Evolutionary conservation across 2,797 vertebrate genomes (phyloP), one percentile per base, ranked within the genome.

Genomic region (Carcharodon carcharias): DNA sequence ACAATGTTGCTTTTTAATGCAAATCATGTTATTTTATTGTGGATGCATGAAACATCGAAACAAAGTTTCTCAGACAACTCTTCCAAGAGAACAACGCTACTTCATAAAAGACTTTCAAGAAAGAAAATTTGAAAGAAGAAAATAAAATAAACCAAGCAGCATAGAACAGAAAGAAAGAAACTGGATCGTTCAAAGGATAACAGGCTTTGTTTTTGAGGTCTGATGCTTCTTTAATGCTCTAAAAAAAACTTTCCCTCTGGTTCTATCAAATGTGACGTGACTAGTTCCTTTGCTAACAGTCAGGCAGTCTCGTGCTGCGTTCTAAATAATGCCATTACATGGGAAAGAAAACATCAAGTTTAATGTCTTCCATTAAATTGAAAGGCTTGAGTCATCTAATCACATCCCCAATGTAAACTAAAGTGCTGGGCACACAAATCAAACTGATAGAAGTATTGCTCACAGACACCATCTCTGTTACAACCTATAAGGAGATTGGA

Each of bases 321-420:
- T 65, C 63, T 93, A 65, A 65, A 93, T 93, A 93, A 93, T 65
- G 91, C 61, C 40, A 93, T 93, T 93, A 93, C 18, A 65, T 26
- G n/a, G 63, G n/a, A 93, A 67, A 23, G n/a, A 65, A 40, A 93
- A 65, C 61, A 67, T 93, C 7, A 45, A 45, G n/a, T 21, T 93
- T 93, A 65, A 93, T 45, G 18, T n/a, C 61, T 65, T 7, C n/a
- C 61, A 93, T 40, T 93, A 93, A 93, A 65, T 63, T 65, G 31
- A 89, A 85, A 85, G 82, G 40, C 82, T 85, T 85, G 88, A 93
- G 61, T 93, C 61, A 93, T 21, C 61, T 93, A 93, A 93, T 93
- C 61, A 67, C n/a, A 93, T 93, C 35, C 63, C 18, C 63, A 93
- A 67, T 3, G n/a, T 93, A 93, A 93, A 93, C 61, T 65, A 21